Evolutionary conservation across 2,888 invertebrate genomes (phyloP).

Genomic region (Sphaerophoria taeniata): DNA sequence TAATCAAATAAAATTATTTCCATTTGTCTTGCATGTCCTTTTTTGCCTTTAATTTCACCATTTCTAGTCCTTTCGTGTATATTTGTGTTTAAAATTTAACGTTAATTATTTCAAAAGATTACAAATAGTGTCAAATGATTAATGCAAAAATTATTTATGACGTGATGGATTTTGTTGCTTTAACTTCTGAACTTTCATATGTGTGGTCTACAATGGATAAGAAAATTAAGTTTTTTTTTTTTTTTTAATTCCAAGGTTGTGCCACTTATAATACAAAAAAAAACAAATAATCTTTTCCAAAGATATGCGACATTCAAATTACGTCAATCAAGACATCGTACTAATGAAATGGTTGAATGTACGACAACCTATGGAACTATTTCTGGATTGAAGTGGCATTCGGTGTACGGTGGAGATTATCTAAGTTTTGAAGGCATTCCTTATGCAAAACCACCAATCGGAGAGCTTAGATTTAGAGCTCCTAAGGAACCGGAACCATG

Average conservation of each 20-base stretch:
- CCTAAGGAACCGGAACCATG: slow-evolving; percentile 83
- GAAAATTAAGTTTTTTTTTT: neutral
- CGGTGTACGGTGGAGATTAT: slow-evolving; percentile 80
- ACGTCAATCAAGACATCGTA: slow-evolving; percentile 80
- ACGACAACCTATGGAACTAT: slow-evolving; percentile 81
- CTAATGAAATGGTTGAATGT: slow-evolving; percentile 80
- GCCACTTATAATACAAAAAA: neutral
- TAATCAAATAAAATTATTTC: no score
- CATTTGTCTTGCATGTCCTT: no score
- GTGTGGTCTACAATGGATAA: no score
- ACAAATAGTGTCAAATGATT: no score
- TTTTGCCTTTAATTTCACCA: no score
- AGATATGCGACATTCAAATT: slow-evolving; percentile 82
- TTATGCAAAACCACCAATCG: slow-evolving; percentile 82
- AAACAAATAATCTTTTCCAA: slow-evolving; percentile 42
- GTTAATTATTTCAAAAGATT: no score
- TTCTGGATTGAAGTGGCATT: slow-evolving; percentile 81
- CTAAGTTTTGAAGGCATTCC: slow-evolving; percentile 82
- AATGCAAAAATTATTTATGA: no score
- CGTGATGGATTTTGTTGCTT: no score
- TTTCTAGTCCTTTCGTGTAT: no score
- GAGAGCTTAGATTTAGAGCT: slow-evolving; percentile 81
- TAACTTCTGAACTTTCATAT: no score
- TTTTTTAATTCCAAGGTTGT: neutral
- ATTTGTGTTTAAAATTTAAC: no score